Conservation (phyloP, 2,797 vertebrate species). For the Anguilla obscura region DNA sequence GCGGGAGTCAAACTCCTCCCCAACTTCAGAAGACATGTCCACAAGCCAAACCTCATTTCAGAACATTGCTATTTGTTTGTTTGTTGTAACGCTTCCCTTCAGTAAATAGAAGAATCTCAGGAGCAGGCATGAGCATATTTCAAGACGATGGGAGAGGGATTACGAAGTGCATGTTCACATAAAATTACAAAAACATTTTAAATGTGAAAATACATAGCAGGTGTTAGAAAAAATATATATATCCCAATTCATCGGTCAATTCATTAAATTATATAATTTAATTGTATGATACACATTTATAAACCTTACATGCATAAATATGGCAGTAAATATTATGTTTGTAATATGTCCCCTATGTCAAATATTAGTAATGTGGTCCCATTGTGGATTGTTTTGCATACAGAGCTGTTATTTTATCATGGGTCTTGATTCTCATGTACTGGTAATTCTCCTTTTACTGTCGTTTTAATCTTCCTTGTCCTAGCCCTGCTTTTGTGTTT, state of each 20-base stretch:
- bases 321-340: not conserved
- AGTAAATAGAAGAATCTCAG: not conserved
- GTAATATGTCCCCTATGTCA: not conserved
- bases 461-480: not conserved
- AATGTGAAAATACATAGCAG: not conserved
- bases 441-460: not conserved
- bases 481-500: not conserved
- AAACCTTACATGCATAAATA: not conserved
- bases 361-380: not conserved
- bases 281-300: not conserved
- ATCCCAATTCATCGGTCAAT: too few relatives aligned
- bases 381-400: not conserved
- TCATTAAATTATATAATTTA: not conserved
- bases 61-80: not conserved
- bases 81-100: not conserved
- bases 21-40: not conserved
- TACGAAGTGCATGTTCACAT: not conserved
- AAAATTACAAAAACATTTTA: not conserved
- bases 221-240: not conserved
- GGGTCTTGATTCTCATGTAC: not conserved
- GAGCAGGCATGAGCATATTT: not conserved
- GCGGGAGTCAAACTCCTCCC: not conserved
- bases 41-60: not conserved
- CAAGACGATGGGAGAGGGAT: not conserved
- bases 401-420: not conserved